Conservation (phyloP, 2,888 invertebrate species). For the Pristionchus japonicus region DNA sequence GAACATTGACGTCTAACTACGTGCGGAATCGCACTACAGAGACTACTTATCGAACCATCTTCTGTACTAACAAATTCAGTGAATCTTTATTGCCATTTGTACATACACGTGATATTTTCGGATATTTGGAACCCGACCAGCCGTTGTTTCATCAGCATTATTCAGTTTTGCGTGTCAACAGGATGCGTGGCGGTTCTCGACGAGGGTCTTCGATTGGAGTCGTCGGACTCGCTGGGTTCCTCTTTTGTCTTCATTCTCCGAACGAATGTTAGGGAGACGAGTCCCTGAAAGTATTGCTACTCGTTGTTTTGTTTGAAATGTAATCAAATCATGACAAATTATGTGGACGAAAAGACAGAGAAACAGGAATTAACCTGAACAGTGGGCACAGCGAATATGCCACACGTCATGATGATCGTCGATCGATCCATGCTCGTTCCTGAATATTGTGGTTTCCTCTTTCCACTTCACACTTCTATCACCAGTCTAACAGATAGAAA, state of each 20-base stretch:
- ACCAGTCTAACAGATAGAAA: background rate
- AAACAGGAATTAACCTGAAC: too few relatives aligned
- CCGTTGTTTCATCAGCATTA: too few relatives aligned
- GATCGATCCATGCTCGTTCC: constrained; percentile 9
- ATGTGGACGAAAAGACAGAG: background rate
- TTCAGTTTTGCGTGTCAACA: background rate
- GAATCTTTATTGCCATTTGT: too few relatives aligned
- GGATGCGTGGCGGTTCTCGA: background rate
- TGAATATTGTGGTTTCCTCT: background rate
- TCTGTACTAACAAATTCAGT: too few relatives aligned
- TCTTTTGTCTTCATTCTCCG: background rate
- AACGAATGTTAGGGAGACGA: background rate
- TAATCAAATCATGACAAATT: background rate
- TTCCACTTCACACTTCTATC: background rate
- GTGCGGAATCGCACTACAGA: too few relatives aligned
- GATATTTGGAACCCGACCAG: too few relatives aligned
- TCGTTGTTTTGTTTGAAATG: background rate
- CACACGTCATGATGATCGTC: background rate
- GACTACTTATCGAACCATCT: too few relatives aligned
- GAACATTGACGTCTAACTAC: background rate
- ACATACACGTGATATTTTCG: too few relatives aligned
- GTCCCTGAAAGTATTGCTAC: background rate
- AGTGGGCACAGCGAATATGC: background rate
- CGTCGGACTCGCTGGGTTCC: background rate
- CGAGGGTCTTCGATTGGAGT: background rate